Conservation (phyloP, 2,888 invertebrate species). For the Stomorhina lunata region DNA sequence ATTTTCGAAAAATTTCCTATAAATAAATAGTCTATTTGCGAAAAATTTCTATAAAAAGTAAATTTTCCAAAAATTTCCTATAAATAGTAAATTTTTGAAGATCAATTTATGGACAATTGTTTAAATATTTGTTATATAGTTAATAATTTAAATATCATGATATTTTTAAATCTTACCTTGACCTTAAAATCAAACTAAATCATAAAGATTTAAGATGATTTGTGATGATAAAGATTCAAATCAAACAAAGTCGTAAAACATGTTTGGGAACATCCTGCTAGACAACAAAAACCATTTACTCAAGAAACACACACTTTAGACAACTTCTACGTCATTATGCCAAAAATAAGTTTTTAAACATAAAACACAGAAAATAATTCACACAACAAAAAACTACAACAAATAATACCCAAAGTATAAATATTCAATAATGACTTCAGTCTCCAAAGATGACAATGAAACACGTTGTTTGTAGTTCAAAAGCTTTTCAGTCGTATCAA, state of each 20-base stretch:
- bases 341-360: constrained; percentile 22
- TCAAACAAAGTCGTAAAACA: constrained; percentile 9
- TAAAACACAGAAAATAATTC: constrained; percentile 20
- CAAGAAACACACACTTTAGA: background rate
- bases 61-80: too few relatives aligned
- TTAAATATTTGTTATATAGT: too few relatives aligned
- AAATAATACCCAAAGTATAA: background rate
- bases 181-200: background rate
- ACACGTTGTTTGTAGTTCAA: constrained; percentile 51
- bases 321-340: constrained; percentile 42
- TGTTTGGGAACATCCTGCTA: constrained; percentile 58
- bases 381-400: constrained; percentile 15
- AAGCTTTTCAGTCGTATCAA: constrained; percentile 1
- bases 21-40: too few relatives aligned
- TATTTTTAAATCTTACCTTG: constrained; percentile 37
- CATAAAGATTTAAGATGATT: background rate
- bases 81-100: too few relatives aligned
- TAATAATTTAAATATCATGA: too few relatives aligned
- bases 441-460: constrained; percentile 38
- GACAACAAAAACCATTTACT: constrained; percentile 19
- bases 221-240: background rate
- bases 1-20: too few relatives aligned
- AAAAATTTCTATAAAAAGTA: too few relatives aligned
- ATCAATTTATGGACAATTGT: too few relatives aligned
- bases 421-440: constrained; percentile 14